Percentiles rank a stretch among this genome's conserved stretches.
Conservation (phyloP, 2,113 vertebrate genomes). For the Atractosteus spatula region DNA sequence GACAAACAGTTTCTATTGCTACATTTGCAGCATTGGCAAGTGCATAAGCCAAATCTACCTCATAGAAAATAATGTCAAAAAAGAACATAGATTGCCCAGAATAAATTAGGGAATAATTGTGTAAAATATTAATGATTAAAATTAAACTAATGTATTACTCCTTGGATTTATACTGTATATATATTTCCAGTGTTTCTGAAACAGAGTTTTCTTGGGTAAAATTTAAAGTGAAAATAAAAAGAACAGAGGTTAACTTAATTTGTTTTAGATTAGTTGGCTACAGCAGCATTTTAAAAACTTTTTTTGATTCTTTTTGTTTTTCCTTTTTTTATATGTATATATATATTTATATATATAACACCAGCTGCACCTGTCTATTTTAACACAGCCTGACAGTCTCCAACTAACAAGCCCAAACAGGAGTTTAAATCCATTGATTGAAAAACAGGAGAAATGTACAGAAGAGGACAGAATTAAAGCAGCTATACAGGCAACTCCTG, state of each 20-base stretch:
- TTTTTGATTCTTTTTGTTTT: background rate
- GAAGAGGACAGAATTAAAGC: background rate
- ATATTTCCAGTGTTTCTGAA: too few relatives aligned
- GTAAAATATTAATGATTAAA: slow-evolving; percentile 1
- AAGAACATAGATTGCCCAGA: slow-evolving; percentile 7
- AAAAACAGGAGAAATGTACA: background rate
- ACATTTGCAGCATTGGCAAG: slow-evolving; percentile 9
- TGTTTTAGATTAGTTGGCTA: too few relatives aligned
- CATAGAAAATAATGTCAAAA: slow-evolving; percentile 3
- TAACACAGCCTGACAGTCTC: slow-evolving; percentile 14
- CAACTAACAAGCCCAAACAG: slow-evolving; percentile 8
- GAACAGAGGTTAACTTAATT: background rate
- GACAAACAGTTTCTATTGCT: slow-evolving; percentile 15
- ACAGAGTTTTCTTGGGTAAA: too few relatives aligned
- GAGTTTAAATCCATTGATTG: background rate
- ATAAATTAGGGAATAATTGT: slow-evolving; percentile 12
- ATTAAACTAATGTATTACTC: slow-evolving; percentile 17
- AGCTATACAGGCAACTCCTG: background rate
- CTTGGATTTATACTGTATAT: background rate
- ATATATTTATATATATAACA: slow-evolving; percentile 15
- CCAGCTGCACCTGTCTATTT: background rate
- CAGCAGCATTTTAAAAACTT: too few relatives aligned
- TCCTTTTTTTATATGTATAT: background rate
- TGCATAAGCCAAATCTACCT: background rate
- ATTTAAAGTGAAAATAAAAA: background rate